Evolutionary conservation across 64 coral and sea anemone genomes (phyloP).

Genomic region (Actinia equina): DNA sequence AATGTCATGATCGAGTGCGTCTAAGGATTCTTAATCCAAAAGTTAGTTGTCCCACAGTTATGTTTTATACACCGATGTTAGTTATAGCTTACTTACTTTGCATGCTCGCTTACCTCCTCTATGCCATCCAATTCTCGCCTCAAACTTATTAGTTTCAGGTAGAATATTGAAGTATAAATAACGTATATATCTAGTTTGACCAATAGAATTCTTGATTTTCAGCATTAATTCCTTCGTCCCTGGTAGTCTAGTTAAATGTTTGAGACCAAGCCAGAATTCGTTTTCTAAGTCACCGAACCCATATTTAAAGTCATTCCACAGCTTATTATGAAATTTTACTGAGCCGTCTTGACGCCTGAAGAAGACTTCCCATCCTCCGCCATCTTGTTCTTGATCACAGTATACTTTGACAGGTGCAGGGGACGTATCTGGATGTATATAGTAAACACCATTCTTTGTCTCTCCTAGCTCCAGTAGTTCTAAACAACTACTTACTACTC

Average conservation of each 20-base stretch:
- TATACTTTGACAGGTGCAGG: not conserved
- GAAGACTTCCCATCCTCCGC: slow-evolving; percentile 27
- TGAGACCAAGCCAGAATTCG: slow-evolving; percentile 9
- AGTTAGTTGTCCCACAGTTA: too few relatives aligned
- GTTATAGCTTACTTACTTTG: too few relatives aligned
- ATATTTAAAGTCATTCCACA: slow-evolving; percentile 1
- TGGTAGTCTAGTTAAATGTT: not conserved
- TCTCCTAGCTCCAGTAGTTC: slow-evolving; percentile 21
- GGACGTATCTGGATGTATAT: not conserved
- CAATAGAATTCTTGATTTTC: not conserved
- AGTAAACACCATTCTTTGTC: slow-evolving; percentile 9
- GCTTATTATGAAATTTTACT: not conserved
- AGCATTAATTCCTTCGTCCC: not conserved
- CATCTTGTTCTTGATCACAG: slow-evolving; percentile 34
- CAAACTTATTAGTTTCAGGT: not conserved
- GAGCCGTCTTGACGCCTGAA: slow-evolving; percentile 17
- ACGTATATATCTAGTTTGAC: not conserved
- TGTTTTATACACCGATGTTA: too few relatives aligned
- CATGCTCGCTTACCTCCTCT: not conserved
- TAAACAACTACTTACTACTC: not conserved
- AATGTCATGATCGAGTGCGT: too few relatives aligned
- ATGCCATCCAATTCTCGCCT: not conserved
- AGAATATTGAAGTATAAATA: not conserved
- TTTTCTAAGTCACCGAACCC: not conserved
- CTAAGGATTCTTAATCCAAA: too few relatives aligned